Evolutionary conservation across 2,888 invertebrate genomes (phyloP).

Genomic region (Pecten maximus): DNA sequence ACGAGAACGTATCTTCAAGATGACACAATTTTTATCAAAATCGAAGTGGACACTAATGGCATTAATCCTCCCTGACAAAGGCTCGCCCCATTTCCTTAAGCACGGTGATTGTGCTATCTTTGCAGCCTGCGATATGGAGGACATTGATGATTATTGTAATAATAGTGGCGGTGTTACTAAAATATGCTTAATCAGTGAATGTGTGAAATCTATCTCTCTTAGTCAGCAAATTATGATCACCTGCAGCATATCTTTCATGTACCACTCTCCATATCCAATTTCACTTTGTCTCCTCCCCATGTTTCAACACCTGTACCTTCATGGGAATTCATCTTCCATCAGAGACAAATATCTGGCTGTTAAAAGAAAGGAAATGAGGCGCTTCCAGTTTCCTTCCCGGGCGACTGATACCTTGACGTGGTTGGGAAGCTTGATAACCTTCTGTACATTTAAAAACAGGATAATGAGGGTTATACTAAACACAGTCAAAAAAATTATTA

Average conservation of each 20-base stretch:
- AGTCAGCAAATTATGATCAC: background rate
- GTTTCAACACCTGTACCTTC: background rate
- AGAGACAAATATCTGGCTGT: background rate
- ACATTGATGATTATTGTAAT: background rate
- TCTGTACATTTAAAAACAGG: background rate
- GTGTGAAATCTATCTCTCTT: background rate
- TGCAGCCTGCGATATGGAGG: background rate
- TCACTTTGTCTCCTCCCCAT: background rate
- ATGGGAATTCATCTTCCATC: background rate
- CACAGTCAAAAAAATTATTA: background rate
- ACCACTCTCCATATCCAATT: background rate
- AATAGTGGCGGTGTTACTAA: too few species aligned
- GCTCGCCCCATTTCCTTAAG: background rate
- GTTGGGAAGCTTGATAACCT: background rate
- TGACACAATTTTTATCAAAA: conserved; percentile 75
- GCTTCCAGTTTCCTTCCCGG: background rate
- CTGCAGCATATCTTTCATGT: background rate
- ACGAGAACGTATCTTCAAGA: conserved; percentile 62
- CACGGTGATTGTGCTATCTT: background rate
- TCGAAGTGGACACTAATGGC: conserved; percentile 63
- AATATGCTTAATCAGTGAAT: background rate
- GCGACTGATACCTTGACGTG: background rate
- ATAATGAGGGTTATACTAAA: background rate
- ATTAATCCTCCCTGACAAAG: conserved; percentile 14
- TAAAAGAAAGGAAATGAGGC: background rate